These are phyloP conservation scores for Acinonyx jubatus DNA, from an alignment of 2,113 vertebrate species.

Conservation along the genomic window DNA sequence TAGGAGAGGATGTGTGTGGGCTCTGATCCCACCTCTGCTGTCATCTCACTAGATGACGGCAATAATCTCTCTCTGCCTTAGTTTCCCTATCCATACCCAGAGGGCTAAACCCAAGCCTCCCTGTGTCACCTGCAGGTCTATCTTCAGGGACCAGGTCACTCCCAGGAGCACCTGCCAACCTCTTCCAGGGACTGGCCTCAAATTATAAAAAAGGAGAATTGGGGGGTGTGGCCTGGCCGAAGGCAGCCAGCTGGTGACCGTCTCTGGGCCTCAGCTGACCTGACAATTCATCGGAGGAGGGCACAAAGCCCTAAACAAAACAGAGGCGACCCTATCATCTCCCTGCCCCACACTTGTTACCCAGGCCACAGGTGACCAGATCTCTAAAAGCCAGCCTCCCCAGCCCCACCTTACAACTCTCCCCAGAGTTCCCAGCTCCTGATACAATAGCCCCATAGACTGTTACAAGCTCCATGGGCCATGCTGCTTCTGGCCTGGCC, in stretches of 20 bases:
- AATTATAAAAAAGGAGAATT: neutral
- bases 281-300: neutral
- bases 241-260: neutral
- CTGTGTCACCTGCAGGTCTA: neutral
- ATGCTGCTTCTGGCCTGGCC: too few relatives aligned
- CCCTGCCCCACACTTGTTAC: neutral
- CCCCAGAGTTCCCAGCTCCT: neutral
- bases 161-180: neutral
- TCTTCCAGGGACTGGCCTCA: neutral
- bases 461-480: fast-evolving
- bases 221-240: neutral
- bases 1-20: fast-evolving
- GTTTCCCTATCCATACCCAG: neutral
- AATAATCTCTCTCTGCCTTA: neutral
- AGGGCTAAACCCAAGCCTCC: neutral
- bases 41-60: fast-evolving
- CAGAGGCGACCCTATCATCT: neutral
- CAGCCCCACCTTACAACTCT: neutral
- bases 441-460: neutral
- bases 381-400: fast-evolving
- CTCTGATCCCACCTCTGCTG: neutral
- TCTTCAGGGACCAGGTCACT: neutral
- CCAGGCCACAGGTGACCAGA: neutral
- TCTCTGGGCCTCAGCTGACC: neutral
- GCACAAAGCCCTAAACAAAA: neutral